Evolutionary conservation across 2,797 vertebrate genomes (phyloP).

Genomic region (Okamejei kenojei): DNA sequence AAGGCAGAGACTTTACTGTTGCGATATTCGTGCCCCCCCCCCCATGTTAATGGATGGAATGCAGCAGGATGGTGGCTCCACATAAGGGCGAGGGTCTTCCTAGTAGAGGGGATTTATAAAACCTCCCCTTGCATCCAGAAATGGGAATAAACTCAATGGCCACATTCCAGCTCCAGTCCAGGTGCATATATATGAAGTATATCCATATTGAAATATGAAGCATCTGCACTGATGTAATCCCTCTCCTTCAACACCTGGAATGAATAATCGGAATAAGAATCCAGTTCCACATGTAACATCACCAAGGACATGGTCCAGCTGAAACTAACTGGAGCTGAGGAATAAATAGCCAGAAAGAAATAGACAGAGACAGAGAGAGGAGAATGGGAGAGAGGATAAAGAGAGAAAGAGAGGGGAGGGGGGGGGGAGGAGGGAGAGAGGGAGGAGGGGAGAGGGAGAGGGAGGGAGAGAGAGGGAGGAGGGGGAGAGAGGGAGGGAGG

Average conservation of each 20-base stretch:
- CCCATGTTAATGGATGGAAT: neutral
- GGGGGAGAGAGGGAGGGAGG: too few species aligned
- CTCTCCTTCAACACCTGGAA: neutral
- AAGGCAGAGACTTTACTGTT: too few species aligned
- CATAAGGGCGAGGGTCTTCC: neutral
- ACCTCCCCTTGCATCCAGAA: neutral
- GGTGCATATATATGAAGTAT: neutral
- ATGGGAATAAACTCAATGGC: neutral
- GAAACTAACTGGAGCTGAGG: neutral
- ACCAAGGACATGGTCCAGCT: neutral
- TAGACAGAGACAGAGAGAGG: neutral
- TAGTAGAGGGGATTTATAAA: neutral
- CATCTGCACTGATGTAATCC: neutral
- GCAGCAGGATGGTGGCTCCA: neutral
- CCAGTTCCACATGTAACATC: neutral
- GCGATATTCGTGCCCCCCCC: too few species aligned
- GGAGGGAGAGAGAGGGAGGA: too few species aligned
- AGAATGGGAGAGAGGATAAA: too few species aligned
- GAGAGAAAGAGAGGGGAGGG: too few species aligned
- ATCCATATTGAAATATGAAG: neutral
- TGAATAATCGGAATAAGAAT: neutral
- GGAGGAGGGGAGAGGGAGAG: too few species aligned
- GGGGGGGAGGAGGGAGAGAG: too few species aligned
- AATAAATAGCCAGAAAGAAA: neutral
- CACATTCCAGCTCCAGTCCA: neutral